Evolutionary conservation across 2,888 invertebrate genomes (phyloP).

Genomic region (Thalpophila matura): DNA sequence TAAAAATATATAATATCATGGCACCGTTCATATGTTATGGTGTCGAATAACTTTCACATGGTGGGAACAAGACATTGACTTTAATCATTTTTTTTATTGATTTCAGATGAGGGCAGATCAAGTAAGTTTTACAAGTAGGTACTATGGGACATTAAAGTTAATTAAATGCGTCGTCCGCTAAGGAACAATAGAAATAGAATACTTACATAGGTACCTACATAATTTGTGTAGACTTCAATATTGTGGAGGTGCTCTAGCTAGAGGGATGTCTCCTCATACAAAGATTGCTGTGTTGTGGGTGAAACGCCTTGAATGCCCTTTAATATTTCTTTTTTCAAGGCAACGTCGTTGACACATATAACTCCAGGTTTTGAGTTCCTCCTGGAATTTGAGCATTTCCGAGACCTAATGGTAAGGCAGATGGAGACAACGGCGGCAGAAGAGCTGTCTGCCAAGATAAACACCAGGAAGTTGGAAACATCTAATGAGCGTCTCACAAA

Average conservation of each 20-base stretch:
- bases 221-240: neutral
- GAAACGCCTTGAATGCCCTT: no score
- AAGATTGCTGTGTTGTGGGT: neutral
- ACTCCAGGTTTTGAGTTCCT: constrained; percentile 76
- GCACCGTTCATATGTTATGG: no score
- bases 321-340: constrained; percentile 7
- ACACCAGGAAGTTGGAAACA: constrained; percentile 81
- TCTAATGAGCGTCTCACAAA: constrained; percentile 80
- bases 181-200: no score
- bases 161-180: neutral
- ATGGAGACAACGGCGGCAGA: constrained; percentile 86
- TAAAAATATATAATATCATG: no score
- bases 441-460: constrained; percentile 82
- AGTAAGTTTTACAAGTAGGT: constrained; percentile 40
- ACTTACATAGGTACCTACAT: no score
- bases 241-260: neutral
- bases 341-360: neutral
- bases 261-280: no score
- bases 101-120: constrained; percentile 39
- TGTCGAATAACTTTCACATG: no score
- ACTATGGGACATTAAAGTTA: no score
- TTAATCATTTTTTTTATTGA: neutral
- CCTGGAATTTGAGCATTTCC: constrained; percentile 78
- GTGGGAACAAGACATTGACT: neutral
- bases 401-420: constrained; percentile 79